Percentiles rank a stretch among this genome's conserved stretches.
Conservation (phyloP, 2,113 vertebrate genomes). For the Solea solea region DNA sequence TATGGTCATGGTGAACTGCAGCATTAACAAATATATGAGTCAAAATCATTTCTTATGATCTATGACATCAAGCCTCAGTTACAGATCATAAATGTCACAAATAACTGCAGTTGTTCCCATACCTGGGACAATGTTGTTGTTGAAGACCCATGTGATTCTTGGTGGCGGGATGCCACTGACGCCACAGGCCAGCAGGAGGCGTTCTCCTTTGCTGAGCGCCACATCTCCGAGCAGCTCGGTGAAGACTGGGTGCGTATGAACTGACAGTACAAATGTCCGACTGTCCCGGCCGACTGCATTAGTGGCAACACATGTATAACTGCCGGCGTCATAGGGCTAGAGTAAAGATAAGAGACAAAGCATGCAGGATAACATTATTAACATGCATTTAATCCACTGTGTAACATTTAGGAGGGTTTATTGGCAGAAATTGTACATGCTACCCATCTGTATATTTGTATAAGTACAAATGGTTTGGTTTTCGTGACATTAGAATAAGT, state of each 20-base stretch:
- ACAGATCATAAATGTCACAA: neutral
- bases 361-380: neutral
- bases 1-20: conserved; percentile 84
- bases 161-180: conserved; percentile 88
- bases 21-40: neutral
- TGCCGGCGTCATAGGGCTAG: conserved; percentile 89
- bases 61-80: neutral
- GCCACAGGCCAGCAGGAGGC: conserved; percentile 86
- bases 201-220: conserved; percentile 92
- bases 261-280: conserved; percentile 77
- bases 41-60: neutral
- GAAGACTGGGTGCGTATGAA: conserved; percentile 89
- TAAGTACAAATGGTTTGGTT: no score
- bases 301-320: conserved; percentile 89
- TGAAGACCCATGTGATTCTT: conserved; percentile 92
- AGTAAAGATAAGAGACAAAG: neutral
- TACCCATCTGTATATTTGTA: no score
- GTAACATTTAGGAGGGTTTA: no score
- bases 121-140: conserved; percentile 95
- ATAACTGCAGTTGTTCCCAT: neutral
- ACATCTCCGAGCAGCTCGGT: conserved; percentile 88
- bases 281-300: conserved; percentile 89
- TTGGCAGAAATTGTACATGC: no score
- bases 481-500: no score
- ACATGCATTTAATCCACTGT: no score